These are phyloP conservation scores for Sialia sialis DNA, from an alignment of 2,113 vertebrate genomes.

Conservation along the genomic window DNA sequence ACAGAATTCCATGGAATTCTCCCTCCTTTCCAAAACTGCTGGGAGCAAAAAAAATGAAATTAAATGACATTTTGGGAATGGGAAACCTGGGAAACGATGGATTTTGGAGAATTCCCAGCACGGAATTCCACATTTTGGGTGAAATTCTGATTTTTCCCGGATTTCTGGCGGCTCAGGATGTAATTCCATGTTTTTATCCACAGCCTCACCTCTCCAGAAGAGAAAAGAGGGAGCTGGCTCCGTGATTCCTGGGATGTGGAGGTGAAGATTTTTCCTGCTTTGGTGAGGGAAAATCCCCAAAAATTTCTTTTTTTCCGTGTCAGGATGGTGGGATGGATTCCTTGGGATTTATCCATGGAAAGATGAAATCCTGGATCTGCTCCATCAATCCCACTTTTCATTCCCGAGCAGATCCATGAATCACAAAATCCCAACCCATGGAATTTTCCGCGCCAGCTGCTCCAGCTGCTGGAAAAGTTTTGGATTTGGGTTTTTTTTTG, in stretches of 20 bases:
- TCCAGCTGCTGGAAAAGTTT: not conserved
- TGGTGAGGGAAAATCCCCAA: too few species aligned
- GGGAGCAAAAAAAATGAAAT: too few species aligned
- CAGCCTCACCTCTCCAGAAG: fast-evolving
- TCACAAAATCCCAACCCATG: not conserved
- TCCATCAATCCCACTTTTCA: not conserved
- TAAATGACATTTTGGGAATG: not conserved
- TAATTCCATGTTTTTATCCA: fast-evolving
- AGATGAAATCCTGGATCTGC: not conserved
- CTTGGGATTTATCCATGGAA: not conserved
- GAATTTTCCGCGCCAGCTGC: fast-evolving
- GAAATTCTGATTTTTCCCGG: not conserved
- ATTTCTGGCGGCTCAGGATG: not conserved
- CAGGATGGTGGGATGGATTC: not conserved
- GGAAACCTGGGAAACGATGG: not conserved
- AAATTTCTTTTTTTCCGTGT: not conserved
- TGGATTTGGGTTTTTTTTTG: not conserved
- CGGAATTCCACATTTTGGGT: fast-evolving
- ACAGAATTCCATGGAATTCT: not conserved
- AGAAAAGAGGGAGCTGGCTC: fast-evolving
- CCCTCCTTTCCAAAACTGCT: not conserved
- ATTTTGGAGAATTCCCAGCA: not conserved
- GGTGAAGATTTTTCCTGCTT: not conserved
- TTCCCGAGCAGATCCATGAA: not conserved
- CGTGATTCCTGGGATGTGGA: fast-evolving